These are phyloP conservation scores for Andrena flavipes DNA, from an alignment of 2,888 invertebrate species.

Conservation along the genomic window DNA sequence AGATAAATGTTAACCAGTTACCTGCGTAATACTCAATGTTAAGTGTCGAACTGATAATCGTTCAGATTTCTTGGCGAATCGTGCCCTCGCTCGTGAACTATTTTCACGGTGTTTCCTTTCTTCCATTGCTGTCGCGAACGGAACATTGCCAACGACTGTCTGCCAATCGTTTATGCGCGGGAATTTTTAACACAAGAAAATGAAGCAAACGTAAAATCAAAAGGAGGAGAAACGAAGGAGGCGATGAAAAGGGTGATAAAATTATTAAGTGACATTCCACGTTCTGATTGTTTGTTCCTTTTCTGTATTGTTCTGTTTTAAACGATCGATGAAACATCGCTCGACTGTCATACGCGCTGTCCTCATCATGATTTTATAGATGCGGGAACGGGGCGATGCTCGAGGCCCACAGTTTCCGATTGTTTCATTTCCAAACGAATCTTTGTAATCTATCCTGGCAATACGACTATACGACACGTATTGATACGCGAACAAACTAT, in stretches of 20 bases:
- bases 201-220: background rate
- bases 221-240: slow-evolving; percentile 10
- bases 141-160: slow-evolving; percentile 55
- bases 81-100: slow-evolving; percentile 37
- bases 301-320: slow-evolving; percentile 35
- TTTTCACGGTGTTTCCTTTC: slow-evolving; percentile 47
- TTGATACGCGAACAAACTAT: slow-evolving; percentile 50
- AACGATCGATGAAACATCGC: slow-evolving; percentile 45
- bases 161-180: slow-evolving; percentile 52
- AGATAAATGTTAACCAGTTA: slow-evolving; percentile 66
- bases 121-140: slow-evolving; percentile 37
- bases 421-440: slow-evolving; percentile 19
- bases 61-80: slow-evolving; percentile 44
- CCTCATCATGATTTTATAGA: slow-evolving; percentile 47
- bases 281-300: slow-evolving; percentile 38
- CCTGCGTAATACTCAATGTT: slow-evolving; percentile 59
- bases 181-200: slow-evolving; percentile 12
- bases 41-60: slow-evolving; percentile 48
- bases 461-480: slow-evolving; percentile 52
- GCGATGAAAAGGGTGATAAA: background rate
- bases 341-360: slow-evolving; percentile 47
- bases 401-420: slow-evolving; percentile 7
- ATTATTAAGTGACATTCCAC: slow-evolving; percentile 46
- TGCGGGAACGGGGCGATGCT: slow-evolving; percentile 29
- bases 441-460: slow-evolving; percentile 44